Conservation (phyloP, 1,140 invertebrate species). For the Neuroterus valhalla region DNA sequence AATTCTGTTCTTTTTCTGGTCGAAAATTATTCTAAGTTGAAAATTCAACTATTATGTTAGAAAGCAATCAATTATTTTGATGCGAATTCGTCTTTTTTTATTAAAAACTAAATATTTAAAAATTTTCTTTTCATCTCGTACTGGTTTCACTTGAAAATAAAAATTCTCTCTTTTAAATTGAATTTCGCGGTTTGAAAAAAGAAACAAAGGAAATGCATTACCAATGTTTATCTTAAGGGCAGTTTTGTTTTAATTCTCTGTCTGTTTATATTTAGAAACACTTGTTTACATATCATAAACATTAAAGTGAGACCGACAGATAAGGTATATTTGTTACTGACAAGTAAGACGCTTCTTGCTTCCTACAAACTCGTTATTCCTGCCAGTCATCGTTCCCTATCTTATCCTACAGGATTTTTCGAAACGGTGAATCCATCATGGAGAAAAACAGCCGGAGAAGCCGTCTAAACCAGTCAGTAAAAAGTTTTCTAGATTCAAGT, state of each 20-base stretch:
- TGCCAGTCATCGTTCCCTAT: slow-evolving; percentile 28
- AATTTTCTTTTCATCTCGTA: too few relatives aligned
- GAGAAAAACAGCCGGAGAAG: slow-evolving; percentile 6
- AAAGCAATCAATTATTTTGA: too few relatives aligned
- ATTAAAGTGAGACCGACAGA: slow-evolving; percentile 8
- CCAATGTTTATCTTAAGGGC: background rate
- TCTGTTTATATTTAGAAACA: background rate
- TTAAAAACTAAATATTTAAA: too few relatives aligned
- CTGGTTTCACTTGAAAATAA: too few relatives aligned
- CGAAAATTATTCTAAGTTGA: too few relatives aligned
- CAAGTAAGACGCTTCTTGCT: slow-evolving; percentile 11
- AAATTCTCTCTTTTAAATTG: too few relatives aligned
- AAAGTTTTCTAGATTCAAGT: background rate
- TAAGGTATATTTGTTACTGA: slow-evolving; percentile 20
- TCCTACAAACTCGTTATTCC: slow-evolving; percentile 20
- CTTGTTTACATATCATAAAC: slow-evolving; percentile 13
- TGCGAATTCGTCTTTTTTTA: too few relatives aligned
- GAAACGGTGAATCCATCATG: slow-evolving; percentile 11
- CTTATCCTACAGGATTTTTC: slow-evolving; percentile 27
- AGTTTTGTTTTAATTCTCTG: background rate
- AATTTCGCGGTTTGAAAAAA: too few relatives aligned
- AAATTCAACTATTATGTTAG: too few relatives aligned
- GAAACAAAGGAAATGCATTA: too few relatives aligned
- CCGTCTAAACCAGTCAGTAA: slow-evolving; percentile 10
- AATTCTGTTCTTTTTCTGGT: too few relatives aligned